Conservation (phyloP, 2,888 invertebrate species). For the Ecliptopera silaceata region DNA sequence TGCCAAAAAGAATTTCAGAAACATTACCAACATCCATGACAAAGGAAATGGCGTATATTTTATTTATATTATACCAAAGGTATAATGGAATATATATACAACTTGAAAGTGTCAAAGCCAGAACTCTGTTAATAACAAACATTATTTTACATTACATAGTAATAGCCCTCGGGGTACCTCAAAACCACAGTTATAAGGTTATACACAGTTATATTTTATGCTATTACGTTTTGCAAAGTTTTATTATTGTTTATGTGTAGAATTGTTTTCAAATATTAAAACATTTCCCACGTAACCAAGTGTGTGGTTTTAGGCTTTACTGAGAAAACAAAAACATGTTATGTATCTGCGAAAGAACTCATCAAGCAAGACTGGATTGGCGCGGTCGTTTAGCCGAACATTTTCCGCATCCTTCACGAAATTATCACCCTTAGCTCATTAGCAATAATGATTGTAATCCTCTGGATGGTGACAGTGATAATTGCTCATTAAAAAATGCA, state of each 20-base stretch:
- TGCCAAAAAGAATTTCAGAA: neutral
- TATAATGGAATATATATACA: neutral
- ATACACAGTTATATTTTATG: neutral
- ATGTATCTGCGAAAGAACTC: constrained; percentile 39
- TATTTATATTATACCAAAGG: neutral
- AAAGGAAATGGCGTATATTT: neutral
- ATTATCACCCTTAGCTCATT: constrained; percentile 25
- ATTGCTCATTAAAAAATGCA: constrained; percentile 17
- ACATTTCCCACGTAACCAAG: neutral
- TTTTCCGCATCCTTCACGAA: constrained; percentile 8
- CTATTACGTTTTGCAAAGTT: neutral
- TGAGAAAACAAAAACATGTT: constrained; percentile 29
- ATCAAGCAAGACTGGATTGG: constrained; percentile 39
- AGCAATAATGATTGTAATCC: constrained; percentile 22
- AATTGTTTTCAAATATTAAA: neutral
- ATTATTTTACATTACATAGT: neutral
- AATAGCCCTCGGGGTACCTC: neutral
- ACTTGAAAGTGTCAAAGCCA: neutral
- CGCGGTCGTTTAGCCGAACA: constrained; percentile 25
- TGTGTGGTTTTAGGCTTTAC: constrained; percentile 9
- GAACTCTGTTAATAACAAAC: neutral
- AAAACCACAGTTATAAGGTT: neutral
- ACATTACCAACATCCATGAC: neutral
- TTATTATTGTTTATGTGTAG: neutral
- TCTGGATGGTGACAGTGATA: constrained; percentile 11